Conservation (phyloP, 2,888 invertebrate genomes). For the Dasysyrphus tricinctus region DNA sequence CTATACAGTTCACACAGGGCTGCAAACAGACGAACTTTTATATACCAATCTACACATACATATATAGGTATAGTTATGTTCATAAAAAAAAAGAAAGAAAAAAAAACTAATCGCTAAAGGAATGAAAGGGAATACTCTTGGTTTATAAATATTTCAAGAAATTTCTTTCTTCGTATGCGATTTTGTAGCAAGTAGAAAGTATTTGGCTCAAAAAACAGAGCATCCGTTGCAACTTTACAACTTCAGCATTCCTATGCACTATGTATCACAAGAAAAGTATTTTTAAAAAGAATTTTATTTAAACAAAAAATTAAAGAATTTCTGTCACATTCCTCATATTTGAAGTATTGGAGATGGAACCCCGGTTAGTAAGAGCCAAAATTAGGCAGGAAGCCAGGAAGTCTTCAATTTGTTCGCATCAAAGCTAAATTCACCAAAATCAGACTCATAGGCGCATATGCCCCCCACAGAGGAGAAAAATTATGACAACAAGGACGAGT, state of each 20-base stretch:
- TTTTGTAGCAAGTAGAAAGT: conserved; percentile 43
- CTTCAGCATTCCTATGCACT: background rate
- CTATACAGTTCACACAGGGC: background rate
- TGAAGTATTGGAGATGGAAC: no score
- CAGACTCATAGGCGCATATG: no score
- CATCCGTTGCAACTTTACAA: conserved; percentile 14
- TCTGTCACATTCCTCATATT: no score
- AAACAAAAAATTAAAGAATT: no score
- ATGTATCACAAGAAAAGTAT: background rate
- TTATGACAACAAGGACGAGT: no score
- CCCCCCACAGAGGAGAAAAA: no score
- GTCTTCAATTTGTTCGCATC: no score
- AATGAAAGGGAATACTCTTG: conserved; percentile 15
- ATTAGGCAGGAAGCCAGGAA: no score
- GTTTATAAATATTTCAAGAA: conserved; percentile 61
- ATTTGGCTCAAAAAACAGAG: background rate
- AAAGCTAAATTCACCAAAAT: no score
- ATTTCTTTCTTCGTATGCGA: conserved; percentile 17
- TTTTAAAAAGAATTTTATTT: background rate
- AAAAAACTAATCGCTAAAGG: conserved; percentile 26
- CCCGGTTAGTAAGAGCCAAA: no score
- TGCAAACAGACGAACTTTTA: background rate
- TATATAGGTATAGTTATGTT: no score
- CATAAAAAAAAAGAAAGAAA: background rate
- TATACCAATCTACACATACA: background rate